A percentile compares a stretch with the other conserved stretches of the same genome.
These are phyloP conservation scores for Typhlomys cinereus DNA, from an alignment of 2,113 vertebrate genomes.

Conservation along the genomic window DNA sequence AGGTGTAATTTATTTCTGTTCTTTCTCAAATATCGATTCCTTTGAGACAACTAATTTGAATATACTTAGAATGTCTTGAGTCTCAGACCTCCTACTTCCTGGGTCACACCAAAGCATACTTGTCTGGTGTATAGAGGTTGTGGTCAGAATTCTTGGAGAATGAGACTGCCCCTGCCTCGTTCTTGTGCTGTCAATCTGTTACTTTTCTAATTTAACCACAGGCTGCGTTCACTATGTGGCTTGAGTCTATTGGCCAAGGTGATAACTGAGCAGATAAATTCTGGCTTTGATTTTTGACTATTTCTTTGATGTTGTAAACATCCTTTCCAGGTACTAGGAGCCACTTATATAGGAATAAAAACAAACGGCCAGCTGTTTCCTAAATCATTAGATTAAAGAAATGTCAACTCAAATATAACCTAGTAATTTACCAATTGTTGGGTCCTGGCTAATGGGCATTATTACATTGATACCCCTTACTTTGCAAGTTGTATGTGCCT, in stretches of 20 bases:
- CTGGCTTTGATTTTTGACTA: slow-evolving; percentile 4
- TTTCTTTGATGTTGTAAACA: slow-evolving; percentile 45
- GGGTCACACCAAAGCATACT: neutral
- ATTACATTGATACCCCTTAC: neutral
- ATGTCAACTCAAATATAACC: neutral
- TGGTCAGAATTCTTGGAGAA: neutral
- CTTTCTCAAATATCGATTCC: slow-evolving; percentile 20
- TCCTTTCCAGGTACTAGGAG: slow-evolving; percentile 1
- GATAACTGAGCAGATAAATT: slow-evolving; percentile 24
- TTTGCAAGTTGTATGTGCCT: neutral
- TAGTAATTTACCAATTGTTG: neutral
- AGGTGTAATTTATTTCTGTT: neutral
- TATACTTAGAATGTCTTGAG: neutral
- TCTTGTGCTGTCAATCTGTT: neutral
- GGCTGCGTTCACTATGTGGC: neutral
- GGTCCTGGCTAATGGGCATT: neutral
- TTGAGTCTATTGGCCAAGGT: slow-evolving; percentile 21
- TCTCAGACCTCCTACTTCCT: neutral
- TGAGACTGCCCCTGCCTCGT: neutral
- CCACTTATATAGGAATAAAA: slow-evolving; percentile 2
- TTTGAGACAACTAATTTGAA: neutral
- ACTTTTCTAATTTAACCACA: slow-evolving; percentile 12
- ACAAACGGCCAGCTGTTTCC: neutral
- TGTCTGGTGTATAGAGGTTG: neutral
- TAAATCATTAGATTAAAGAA: neutral